A percentile compares a stretch with the other conserved stretches of the same genome.
These are phyloP conservation scores for Equus przewalskii DNA, from an alignment of 2,113 vertebrate species.

Conservation along the genomic window DNA sequence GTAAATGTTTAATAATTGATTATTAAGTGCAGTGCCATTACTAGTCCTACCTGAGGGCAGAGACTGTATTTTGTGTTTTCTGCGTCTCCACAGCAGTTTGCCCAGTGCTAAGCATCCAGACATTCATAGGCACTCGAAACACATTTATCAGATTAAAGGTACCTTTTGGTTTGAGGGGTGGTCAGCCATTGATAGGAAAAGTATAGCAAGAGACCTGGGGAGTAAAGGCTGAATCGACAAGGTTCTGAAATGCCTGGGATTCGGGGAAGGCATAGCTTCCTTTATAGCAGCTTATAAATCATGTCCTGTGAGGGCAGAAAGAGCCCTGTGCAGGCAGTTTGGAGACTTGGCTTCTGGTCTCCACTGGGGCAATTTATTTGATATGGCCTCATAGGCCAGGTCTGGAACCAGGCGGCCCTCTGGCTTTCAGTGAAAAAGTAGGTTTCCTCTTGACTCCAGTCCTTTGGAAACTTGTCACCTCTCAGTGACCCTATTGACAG, in stretches of 20 bases:
- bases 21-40: not conserved
- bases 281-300: not conserved
- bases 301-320: not conserved
- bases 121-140: not conserved
- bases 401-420: not conserved
- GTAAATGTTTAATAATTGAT: slow-evolving; percentile 36
- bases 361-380: not conserved
- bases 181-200: not conserved
- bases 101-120: not conserved
- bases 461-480: slow-evolving; percentile 27
- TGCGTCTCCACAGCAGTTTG: not conserved
- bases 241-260: not conserved
- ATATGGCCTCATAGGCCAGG: not conserved
- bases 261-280: not conserved
- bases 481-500: slow-evolving; percentile 41
- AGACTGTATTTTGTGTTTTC: not conserved
- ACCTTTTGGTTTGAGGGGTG: not conserved
- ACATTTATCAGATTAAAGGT: not conserved
- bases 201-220: not conserved
- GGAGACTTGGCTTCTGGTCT: not conserved
- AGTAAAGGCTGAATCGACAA: not conserved
- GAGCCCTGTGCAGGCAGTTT: not conserved
- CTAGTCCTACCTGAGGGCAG: not conserved
- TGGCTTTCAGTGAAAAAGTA: not conserved
- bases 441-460: slow-evolving; percentile 8